phyloP scores from a whole-genome alignment of 2,113 vertebrate genomes.

The Rafetus swinhoei region DNA sequence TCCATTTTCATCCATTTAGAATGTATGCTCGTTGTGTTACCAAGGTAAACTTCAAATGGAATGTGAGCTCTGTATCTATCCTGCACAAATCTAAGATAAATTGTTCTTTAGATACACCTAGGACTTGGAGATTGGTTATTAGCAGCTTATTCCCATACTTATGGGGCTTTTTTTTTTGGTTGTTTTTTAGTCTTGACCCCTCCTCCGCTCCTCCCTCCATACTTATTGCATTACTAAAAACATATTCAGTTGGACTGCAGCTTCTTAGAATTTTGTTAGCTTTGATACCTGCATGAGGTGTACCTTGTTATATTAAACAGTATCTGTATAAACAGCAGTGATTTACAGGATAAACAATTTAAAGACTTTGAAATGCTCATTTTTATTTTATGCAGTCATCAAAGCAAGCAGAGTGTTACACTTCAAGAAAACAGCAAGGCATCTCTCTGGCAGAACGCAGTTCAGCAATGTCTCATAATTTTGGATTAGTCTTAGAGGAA shows the following conservation, averaged over 20 bases:
- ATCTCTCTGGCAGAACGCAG: background rate
- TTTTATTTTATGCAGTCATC: background rate
- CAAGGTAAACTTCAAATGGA: background rate
- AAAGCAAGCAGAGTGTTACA: background rate
- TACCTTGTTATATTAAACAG: background rate
- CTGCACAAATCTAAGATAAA: background rate
- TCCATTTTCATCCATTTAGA: conserved; percentile 19
- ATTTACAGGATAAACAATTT: conserved; percentile 20
- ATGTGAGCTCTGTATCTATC: background rate
- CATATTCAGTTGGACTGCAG: background rate
- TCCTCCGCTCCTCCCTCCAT: no score
- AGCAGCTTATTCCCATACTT: background rate
- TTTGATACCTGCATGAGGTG: background rate
- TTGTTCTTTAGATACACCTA: background rate
- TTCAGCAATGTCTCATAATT: background rate
- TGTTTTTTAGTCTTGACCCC: background rate
- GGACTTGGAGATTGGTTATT: background rate
- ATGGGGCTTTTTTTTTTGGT: background rate
- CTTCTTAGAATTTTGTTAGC: background rate
- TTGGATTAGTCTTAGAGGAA: background rate
- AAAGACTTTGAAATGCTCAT: conserved; percentile 14
- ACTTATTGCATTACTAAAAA: background rate
- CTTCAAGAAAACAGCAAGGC: background rate
- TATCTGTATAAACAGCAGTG: background rate
- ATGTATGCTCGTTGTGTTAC: background rate